These are phyloP conservation scores for Melanotaenia pygmaea DNA, from an alignment of 2,797 vertebrate species.

Conservation along the genomic window DNA sequence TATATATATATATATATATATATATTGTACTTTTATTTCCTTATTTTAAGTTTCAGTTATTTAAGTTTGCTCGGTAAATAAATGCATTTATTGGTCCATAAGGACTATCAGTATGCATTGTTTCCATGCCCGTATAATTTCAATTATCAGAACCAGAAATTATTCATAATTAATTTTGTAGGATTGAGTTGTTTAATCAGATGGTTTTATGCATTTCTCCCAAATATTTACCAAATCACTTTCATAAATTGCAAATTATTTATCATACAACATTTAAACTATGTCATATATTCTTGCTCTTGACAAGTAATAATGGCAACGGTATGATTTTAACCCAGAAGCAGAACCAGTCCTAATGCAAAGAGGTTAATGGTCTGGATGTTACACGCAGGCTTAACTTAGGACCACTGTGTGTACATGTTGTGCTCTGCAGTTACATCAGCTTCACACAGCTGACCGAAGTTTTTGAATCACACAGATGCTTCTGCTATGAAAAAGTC, in stretches of 20 bases:
- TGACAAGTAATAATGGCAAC: not conserved
- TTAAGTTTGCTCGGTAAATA: not conserved
- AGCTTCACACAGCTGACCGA: not conserved
- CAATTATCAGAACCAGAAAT: too few relatives aligned
- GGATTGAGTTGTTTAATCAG: not conserved
- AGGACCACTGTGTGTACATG: not conserved
- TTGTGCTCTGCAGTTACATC: not conserved
- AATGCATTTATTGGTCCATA: not conserved
- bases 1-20: too few relatives aligned
- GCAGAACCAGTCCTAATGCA: not conserved
- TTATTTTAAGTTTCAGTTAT: too few relatives aligned
- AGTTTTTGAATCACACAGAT: too few relatives aligned
- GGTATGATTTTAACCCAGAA: not conserved
- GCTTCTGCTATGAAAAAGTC: not conserved
- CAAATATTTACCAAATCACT: too few relatives aligned
- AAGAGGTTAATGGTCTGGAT: not conserved
- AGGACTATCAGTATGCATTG: too few relatives aligned
- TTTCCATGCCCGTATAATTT: too few relatives aligned
- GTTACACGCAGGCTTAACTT: not conserved
- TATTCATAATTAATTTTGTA: too few relatives aligned
- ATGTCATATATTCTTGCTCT: not conserved
- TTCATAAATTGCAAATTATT: not conserved
- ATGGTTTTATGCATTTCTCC: not conserved
- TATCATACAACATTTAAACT: not conserved
- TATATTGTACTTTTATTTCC: too few relatives aligned